Evolutionary conservation across 2,113 vertebrate genomes (phyloP).

Genomic region (Morone chrysops): DNA sequence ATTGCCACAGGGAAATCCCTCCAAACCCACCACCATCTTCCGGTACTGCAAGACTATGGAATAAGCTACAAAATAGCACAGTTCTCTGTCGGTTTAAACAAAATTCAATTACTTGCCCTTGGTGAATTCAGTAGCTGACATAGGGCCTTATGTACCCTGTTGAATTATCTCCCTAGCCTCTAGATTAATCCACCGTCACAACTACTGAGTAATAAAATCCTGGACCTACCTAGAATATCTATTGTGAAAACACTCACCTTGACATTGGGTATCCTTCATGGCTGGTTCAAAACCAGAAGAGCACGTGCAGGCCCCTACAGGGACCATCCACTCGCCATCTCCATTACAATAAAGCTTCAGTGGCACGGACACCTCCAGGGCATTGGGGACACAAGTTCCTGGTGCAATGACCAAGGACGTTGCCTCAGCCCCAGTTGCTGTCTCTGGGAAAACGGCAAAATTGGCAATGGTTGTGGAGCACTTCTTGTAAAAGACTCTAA

Average conservation of each 20-base stretch:
- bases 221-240: constrained; percentile 5
- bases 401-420: constrained; percentile 97
- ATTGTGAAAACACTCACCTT: constrained; percentile 84
- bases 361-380: constrained; percentile 94
- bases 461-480: constrained; percentile 95
- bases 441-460: constrained; percentile 97
- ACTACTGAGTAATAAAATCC: constrained; percentile 16
- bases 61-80: constrained; percentile 14
- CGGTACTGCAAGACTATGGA: background rate
- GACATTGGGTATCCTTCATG: constrained; percentile 94
- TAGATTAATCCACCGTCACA: constrained; percentile 3
- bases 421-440: constrained; percentile 94
- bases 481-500: constrained; percentile 98
- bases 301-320: constrained; percentile 95
- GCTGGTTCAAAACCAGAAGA: constrained; percentile 91
- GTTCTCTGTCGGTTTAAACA: constrained; percentile 1
- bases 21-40: background rate
- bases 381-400: constrained; percentile 93
- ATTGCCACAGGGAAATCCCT: constrained; percentile 19
- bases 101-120: background rate
- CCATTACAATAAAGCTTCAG: constrained; percentile 98
- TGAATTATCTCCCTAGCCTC: constrained; percentile 17
- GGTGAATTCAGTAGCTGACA: background rate
- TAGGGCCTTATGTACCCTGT: background rate
- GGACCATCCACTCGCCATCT: constrained; percentile 99